Conservation (phyloP, 2,113 vertebrate species). For the Urocolius indicus region DNA sequence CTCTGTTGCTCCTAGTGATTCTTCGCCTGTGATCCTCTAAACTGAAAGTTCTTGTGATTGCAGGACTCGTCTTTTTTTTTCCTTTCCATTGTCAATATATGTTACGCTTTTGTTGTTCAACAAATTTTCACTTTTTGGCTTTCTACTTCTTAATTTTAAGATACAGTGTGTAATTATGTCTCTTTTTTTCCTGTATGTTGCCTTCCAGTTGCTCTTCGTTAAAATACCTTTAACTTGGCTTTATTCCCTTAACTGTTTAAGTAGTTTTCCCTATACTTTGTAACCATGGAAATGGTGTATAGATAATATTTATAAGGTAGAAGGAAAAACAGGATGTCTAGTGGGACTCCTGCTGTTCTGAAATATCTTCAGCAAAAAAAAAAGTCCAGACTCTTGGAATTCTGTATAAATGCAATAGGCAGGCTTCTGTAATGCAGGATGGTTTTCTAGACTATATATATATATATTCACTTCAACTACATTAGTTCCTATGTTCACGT, state of each 20-base stretch:
- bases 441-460: slow-evolving; percentile 64
- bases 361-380: slow-evolving; percentile 60
- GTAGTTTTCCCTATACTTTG: slow-evolving; percentile 70
- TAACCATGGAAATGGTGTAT: slow-evolving; percentile 75
- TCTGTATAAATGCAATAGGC: slow-evolving; percentile 60
- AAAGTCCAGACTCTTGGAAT: slow-evolving; percentile 63
- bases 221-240: slow-evolving; percentile 44
- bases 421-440: slow-evolving; percentile 63
- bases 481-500: slow-evolving; percentile 3
- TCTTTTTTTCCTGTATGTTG: slow-evolving; percentile 23
- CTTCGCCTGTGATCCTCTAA: background rate
- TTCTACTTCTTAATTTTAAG: slow-evolving; percentile 43
- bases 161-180: slow-evolving; percentile 30
- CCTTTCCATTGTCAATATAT: background rate
- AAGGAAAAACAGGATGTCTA: slow-evolving; percentile 72
- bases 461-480: slow-evolving; percentile 61
- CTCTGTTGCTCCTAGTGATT: slow-evolving; percentile 19
- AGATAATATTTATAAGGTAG: slow-evolving; percentile 76
- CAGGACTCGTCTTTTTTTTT: background rate
- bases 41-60: background rate
- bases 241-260: slow-evolving; percentile 74
- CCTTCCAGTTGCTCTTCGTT: background rate
- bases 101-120: slow-evolving; percentile 28
- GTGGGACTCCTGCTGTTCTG: slow-evolving; percentile 71
- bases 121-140: background rate